Percentiles rank a stretch among this genome's conserved stretches.
These are phyloP conservation scores for Drosophila nebulosa DNA, from an alignment of 1,140 invertebrate genomes.

Conservation along the genomic window DNA sequence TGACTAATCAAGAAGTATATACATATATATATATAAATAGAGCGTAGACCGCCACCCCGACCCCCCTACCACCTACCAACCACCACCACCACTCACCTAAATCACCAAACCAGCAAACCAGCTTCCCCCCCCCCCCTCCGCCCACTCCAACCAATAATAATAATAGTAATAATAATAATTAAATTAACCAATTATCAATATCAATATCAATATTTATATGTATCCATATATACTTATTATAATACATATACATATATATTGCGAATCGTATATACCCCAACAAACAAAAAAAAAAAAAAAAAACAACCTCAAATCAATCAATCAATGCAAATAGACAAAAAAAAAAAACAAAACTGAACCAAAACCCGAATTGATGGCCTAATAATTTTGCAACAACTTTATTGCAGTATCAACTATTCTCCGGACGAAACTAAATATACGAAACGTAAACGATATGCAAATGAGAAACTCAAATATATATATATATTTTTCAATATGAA, in stretches of 20 bases:
- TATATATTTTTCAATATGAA: slow-evolving; percentile 68
- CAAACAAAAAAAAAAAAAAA: neutral
- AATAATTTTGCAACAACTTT: slow-evolving; percentile 77
- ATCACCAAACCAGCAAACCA: no score
- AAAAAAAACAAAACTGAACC: neutral
- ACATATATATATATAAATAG: no score
- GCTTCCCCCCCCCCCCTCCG: neutral
- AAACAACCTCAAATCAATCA: neutral
- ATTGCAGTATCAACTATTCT: slow-evolving; percentile 79
- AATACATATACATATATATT: slow-evolving; percentile 35
- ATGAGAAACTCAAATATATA: slow-evolving; percentile 40
- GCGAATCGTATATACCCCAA: slow-evolving; percentile 40
- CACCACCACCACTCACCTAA: neutral
- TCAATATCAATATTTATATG: neutral
- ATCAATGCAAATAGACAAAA: neutral
- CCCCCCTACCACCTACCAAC: neutral
- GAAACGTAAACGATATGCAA: slow-evolving; percentile 26
- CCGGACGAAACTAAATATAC: slow-evolving; percentile 71
- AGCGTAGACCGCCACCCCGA: no score
- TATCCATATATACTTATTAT: neutral
- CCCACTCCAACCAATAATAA: neutral
- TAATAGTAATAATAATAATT: neutral
- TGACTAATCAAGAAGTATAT: neutral
- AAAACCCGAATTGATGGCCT: slow-evolving; percentile 65
- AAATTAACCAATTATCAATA: neutral